Conservation (phyloP, 2,113 vertebrate genomes). For the Zonotrichia leucophrys region DNA sequence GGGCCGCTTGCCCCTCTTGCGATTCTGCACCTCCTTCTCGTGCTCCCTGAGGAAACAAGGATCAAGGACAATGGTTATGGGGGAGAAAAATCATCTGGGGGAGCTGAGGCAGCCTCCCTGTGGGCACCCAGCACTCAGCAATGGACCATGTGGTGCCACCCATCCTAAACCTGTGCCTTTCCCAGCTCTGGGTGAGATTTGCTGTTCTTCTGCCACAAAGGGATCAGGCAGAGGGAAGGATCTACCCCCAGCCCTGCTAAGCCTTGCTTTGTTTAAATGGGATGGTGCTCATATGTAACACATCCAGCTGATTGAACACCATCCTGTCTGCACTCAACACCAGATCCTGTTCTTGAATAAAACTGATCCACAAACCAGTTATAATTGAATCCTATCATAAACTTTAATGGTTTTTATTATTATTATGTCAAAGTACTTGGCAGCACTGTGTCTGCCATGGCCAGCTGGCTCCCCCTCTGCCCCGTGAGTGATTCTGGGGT, state of each 20-base stretch:
- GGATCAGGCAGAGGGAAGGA: background rate
- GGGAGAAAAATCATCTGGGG: background rate
- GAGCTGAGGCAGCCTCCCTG: background rate
- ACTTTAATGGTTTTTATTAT: background rate
- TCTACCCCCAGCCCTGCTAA: background rate
- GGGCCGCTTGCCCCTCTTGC: conserved; percentile 90
- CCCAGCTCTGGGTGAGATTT: background rate
- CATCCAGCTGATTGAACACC: background rate
- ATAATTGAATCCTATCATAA: background rate
- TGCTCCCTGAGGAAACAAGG: conserved; percentile 81
- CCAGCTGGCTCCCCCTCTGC: background rate
- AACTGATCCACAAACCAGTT: background rate
- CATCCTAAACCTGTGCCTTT: background rate
- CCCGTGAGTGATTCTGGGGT: background rate
- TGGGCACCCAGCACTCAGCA: background rate
- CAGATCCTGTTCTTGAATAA: background rate
- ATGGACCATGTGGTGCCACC: accelerated
- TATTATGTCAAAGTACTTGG: background rate
- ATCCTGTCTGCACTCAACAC: background rate
- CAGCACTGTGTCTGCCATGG: background rate
- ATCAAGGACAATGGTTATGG: background rate
- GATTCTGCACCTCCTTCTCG: conserved; percentile 88
- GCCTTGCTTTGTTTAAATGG: background rate
- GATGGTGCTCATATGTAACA: background rate
- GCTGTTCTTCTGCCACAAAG: accelerated